Base-by-base conservation (phyloP, 2,888 invertebrate genomes). In the Coecobrya sp. region DNA sequence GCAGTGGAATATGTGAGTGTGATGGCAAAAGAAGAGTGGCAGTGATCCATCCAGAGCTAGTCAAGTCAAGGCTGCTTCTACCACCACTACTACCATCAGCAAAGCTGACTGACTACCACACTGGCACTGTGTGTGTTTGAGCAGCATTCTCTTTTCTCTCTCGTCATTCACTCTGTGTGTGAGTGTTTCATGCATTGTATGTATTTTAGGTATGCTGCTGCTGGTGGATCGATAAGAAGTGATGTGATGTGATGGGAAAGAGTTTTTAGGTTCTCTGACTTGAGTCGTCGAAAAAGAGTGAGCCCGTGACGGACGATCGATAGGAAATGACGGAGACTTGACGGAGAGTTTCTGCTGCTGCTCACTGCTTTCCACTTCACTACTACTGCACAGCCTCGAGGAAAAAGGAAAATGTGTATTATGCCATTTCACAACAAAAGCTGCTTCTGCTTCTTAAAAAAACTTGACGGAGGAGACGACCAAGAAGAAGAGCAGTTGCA, bases 221-320 rank as follows among this genome's bases (percentile, higher is more conserved):
- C 79, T 85, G 84, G 90, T 68, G 88, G 93, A 94, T 94, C 94
- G 93, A 94, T 94, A 93, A 93, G 93, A 93, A 93, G 93, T 94
- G 94, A 94, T 93, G 92, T 93, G 86, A 86, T 86, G 86, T 91
- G 91, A 91, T 91, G 93, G 88, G 88, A 92, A 92, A 86, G 88
- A 88, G 92, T 92, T 85, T 88, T 88, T 88, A 85, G 88, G 70
- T 88, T 84, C 84, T 84, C 92, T 87, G 92, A 92, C 88, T 88
- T 87, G 87, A 88, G 87, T 88, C 94, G 93, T 93, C 93, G 93
- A 92, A 91, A 91, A 91, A 91, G 91, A 91, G 91, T 91, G 86
- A 93, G 93, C 90, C 93, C 93, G 93, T 93, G 93, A 94, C 93
- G 94, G 94, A 93, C n/a, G n/a, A n/a, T 94, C 94, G 93, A 94